A percentile compares a stretch with the other conserved stretches of the same genome.
Evolutionary conservation across 2,113 vertebrate genomes (phyloP).

Genomic region (Cynoglossus semilaevis): DNA sequence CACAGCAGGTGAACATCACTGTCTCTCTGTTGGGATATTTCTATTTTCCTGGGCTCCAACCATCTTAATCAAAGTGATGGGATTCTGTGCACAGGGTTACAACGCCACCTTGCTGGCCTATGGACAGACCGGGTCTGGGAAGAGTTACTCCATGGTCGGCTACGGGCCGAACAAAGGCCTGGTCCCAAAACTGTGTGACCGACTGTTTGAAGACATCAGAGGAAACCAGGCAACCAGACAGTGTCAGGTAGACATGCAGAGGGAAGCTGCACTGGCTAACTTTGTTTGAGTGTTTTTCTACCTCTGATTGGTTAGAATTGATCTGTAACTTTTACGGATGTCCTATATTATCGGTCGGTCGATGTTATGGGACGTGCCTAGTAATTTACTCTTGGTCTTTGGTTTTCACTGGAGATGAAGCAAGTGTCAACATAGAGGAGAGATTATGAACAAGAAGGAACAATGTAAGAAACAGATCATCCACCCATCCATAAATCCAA

Average conservation of each 20-base stretch:
- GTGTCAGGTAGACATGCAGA: constrained; percentile 72
- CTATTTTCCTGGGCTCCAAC: not conserved
- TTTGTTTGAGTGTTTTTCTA: no score
- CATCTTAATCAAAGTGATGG: not conserved
- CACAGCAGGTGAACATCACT: constrained; percentile 68
- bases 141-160: constrained; percentile 86
- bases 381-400: no score
- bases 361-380: no score
- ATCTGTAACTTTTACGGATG: no score
- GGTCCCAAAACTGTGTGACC: constrained; percentile 78
- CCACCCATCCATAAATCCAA: no score
- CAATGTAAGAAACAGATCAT: no score
- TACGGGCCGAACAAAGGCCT: constrained; percentile 82
- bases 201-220: constrained; percentile 77
- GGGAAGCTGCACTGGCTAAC: no score
- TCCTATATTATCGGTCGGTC: no score
- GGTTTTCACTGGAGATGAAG: no score
- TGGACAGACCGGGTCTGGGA: constrained; percentile 83
- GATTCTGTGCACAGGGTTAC: constrained; percentile 74
- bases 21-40: not conserved
- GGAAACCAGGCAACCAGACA: constrained; percentile 73
- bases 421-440: no score
- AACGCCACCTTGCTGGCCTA: constrained; percentile 82
- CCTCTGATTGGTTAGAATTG: no score
- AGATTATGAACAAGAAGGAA: no score